These are phyloP conservation scores for Tupaia chinensis DNA, from an alignment of 2,113 vertebrate genomes.

Conservation along the genomic window DNA sequence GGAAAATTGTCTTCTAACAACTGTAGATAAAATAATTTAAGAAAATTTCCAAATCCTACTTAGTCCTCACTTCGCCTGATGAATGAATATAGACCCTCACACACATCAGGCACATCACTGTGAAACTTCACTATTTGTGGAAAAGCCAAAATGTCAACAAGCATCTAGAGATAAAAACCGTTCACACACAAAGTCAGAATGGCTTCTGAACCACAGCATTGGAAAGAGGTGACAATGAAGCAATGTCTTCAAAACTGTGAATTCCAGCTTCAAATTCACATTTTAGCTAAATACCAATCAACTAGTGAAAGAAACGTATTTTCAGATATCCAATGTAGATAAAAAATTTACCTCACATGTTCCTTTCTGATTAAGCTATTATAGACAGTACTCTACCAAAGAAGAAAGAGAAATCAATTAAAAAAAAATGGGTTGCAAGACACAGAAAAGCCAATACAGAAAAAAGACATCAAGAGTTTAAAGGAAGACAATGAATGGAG, in stretches of 20 bases:
- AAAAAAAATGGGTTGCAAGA: neutral
- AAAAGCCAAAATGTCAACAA: neutral
- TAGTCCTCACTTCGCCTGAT: neutral
- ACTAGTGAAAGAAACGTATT: neutral
- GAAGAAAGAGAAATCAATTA: neutral
- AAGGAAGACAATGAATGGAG: neutral
- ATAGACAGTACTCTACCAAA: neutral
- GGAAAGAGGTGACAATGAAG: neutral
- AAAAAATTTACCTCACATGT: neutral
- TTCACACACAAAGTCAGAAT: neutral
- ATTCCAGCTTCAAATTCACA: neutral
- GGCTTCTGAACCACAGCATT: neutral
- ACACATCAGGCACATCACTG: neutral
- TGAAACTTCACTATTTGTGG: neutral
- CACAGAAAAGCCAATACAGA: neutral
- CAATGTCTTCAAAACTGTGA: neutral
- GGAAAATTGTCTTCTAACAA: neutral
- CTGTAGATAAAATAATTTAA: constrained; percentile 14
- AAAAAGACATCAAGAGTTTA: neutral
- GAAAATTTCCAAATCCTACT: neutral
- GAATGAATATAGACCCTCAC: neutral
- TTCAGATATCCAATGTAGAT: neutral
- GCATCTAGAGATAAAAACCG: neutral
- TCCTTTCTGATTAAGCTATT: neutral
- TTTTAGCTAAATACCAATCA: neutral